Base-by-base conservation (phyloP, 2,888 invertebrate genomes). In the Nephrotoma guestfalica region DNA sequence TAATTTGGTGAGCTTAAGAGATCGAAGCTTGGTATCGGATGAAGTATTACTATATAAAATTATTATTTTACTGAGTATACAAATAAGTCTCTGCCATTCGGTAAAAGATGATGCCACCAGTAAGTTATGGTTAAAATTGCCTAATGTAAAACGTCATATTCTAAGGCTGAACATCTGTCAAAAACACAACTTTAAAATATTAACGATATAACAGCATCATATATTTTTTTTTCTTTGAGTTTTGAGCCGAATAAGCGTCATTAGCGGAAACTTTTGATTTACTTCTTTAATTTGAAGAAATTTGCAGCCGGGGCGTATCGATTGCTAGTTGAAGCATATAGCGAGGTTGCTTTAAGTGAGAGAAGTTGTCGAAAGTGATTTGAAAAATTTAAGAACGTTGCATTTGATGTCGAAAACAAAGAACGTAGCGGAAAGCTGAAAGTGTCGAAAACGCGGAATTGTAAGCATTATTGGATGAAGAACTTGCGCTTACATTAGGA, bases 401-500 rank as follows among this genome's bases (percentile, higher is more conserved):
- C 88, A 85, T 87, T 88, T 87, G 87, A 87, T 86, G 87, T 88
- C 43, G 45, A 87, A 88, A 87, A 88, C 88, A 87, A 87, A 87
- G n/a, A 88, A 87, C 87, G 88, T 85, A 86, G 86, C 41, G 88
- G 87, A 88, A 87, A 87, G 87, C 87, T 87, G 86, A 88, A 89
- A 88, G 87, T 87, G 83, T 71, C 83, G 40, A 83, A 43, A 86
- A 86, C 0, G 83, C 43, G 86, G 88, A 88, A 88, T 88, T 88
- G 87, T 87, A 89, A 87, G 88, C 87, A 88, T 87, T 88, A 87
- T 87, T 88, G 87, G 86, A 88, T 87, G 45, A 88, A 88, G 86
- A 88, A 86, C 86, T 89, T 87, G 88, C 87, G 86, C 51, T 45
- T 87, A 85, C 87, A 88, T 88, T 88, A 86, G 47, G 71, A 87